phyloP scores from a whole-genome alignment of 2,797 vertebrate species.

The Crax fasciolata region DNA sequence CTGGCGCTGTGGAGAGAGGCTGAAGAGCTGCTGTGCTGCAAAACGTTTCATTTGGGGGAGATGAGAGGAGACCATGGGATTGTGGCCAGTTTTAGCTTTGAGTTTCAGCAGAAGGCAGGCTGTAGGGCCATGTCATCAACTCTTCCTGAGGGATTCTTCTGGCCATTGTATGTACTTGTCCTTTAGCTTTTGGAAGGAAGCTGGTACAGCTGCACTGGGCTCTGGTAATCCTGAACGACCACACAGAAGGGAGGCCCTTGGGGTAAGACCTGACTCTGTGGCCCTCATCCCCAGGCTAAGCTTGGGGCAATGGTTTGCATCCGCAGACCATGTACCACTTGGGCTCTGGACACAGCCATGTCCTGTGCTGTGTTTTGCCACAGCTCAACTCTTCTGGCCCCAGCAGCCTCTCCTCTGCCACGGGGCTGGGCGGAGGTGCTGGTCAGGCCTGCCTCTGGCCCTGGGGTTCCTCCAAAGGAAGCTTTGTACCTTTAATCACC shows the following conservation, averaged over 20 bases:
- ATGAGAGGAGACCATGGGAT: not conserved
- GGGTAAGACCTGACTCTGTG: not conserved
- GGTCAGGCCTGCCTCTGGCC: not conserved
- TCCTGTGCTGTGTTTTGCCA: not conserved
- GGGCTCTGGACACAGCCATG: not conserved
- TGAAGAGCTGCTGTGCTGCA: not conserved
- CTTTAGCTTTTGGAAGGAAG: not conserved
- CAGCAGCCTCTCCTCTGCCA: not conserved
- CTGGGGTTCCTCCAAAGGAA: accelerated
- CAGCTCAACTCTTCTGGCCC: not conserved
- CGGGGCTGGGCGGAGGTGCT: not conserved
- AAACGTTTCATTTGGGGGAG: not conserved
- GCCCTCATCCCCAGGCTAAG: not conserved
- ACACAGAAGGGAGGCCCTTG: too few relatives aligned
- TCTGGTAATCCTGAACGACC: not conserved
- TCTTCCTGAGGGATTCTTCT: not conserved
- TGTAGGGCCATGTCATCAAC: accelerated
- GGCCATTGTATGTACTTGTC: accelerated
- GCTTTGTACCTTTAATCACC: not conserved
- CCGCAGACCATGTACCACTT: not conserved
- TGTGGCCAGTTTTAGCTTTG: not conserved
- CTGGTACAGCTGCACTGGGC: not conserved
- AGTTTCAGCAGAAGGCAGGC: not conserved
- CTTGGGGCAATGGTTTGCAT: not conserved
- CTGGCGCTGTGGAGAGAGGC: not conserved